These are phyloP conservation scores for Eristalis arbustorum DNA, from an alignment of 2,888 invertebrate genomes.

Conservation along the genomic window DNA sequence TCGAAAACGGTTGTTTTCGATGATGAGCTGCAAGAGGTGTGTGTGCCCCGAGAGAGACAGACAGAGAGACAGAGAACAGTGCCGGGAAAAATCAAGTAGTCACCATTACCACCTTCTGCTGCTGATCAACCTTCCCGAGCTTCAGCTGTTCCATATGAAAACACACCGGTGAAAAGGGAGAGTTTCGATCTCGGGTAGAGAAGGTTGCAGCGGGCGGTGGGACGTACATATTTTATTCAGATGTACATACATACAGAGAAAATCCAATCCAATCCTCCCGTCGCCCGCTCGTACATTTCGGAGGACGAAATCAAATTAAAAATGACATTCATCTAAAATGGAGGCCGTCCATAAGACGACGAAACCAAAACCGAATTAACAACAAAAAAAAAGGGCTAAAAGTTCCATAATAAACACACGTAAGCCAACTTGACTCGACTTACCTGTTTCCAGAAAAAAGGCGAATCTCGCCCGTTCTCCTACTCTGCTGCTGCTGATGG, in stretches of 20 bases:
- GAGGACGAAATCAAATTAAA: constrained; percentile 16
- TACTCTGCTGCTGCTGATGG: not conserved
- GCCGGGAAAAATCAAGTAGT: constrained; percentile 51
- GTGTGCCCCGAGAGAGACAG: not conserved
- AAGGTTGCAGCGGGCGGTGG: not conserved
- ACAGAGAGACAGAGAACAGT: not conserved
- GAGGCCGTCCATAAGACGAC: constrained; percentile 26
- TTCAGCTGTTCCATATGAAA: constrained; percentile 58
- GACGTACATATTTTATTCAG: not conserved
- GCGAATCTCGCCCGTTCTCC: constrained; percentile 40
- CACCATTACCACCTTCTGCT: not conserved
- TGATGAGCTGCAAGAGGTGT: not conserved
- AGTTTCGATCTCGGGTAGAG: constrained; percentile 39
- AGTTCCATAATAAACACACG: constrained; percentile 26
- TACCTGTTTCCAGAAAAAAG: constrained; percentile 55
- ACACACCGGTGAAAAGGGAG: constrained; percentile 66
- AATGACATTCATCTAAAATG: constrained; percentile 62
- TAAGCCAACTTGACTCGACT: constrained; percentile 51
- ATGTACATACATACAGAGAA: not conserved
- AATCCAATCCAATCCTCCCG: not conserved
- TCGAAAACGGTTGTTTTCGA: constrained; percentile 22
- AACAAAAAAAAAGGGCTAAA: constrained; percentile 34
- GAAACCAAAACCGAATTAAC: constrained; percentile 3
- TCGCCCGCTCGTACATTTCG: not conserved
- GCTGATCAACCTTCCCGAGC: constrained; percentile 1